These are phyloP conservation scores for Ooceraea biroi DNA, from an alignment of 1,140 invertebrate species.

Conservation along the genomic window DNA sequence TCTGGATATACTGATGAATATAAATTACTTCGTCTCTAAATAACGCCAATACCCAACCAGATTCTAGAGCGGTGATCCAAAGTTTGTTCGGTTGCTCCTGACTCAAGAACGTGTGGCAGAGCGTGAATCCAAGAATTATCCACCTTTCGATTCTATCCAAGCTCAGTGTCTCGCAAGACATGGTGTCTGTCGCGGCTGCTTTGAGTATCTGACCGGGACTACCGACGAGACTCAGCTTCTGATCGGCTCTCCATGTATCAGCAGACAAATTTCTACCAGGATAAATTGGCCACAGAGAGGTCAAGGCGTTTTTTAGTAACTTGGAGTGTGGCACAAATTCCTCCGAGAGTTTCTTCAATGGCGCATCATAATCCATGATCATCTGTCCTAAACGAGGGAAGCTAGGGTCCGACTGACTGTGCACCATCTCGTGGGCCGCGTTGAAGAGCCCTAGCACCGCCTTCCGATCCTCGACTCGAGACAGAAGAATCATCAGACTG, in stretches of 20 bases:
- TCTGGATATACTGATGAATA: slow-evolving; percentile 97
- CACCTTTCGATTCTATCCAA: slow-evolving; percentile 98
- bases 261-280: slow-evolving; percentile 96
- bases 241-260: slow-evolving; percentile 96
- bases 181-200: slow-evolving; percentile 97
- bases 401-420: slow-evolving; percentile 95
- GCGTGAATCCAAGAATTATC: slow-evolving; percentile 97
- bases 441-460: slow-evolving; percentile 98
- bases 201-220: slow-evolving; percentile 97
- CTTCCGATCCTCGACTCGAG: slow-evolving; percentile 98
- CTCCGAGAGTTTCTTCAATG: slow-evolving; percentile 97
- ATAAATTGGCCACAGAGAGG: slow-evolving; percentile 96
- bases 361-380: slow-evolving; percentile 99
- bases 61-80: slow-evolving; percentile 96
- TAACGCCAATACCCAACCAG: slow-evolving; percentile 96
- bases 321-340: slow-evolving; percentile 98
- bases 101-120: slow-evolving; percentile 94
- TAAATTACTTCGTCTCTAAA: slow-evolving; percentile 99
- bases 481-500: slow-evolving; percentile 97
- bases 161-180: slow-evolving; percentile 98
- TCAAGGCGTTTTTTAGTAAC: slow-evolving; percentile 93
- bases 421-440: slow-evolving; percentile 98
- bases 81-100: slow-evolving; percentile 94
- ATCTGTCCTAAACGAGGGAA: slow-evolving; percentile 98
- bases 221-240: slow-evolving; percentile 97